A percentile compares a stretch with the other conserved stretches of the same genome.
These are phyloP conservation scores for Acrocera orbiculus DNA, from an alignment of 2,888 invertebrate genomes.

Conservation along the genomic window DNA sequence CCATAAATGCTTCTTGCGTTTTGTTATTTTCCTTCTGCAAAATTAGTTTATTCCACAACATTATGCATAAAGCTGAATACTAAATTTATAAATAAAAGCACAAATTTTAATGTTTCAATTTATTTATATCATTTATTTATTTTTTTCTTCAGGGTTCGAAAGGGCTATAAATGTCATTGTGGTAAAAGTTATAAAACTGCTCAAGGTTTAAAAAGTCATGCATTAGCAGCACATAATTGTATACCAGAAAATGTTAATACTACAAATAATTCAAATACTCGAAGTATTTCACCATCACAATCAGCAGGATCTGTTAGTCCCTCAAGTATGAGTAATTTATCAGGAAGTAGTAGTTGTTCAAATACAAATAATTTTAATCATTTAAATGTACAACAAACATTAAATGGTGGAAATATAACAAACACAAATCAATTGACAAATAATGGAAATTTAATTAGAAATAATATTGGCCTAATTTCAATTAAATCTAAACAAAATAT, in stretches of 20 bases:
- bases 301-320: conserved; percentile 30
- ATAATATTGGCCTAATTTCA: conserved; percentile 30
- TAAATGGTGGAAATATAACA: no score
- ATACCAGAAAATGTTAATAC: conserved; percentile 15
- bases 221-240: conserved; percentile 30
- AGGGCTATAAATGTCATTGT: conserved; percentile 67
- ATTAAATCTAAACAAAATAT: conserved; percentile 25
- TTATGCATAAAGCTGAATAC: no score
- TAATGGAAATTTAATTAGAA: conserved; percentile 24
- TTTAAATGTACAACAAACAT: conserved; percentile 2
- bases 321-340: conserved; percentile 31
- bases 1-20: no score
- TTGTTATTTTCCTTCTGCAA: no score
- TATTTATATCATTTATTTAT: conserved; percentile 5
- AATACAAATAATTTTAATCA: conserved; percentile 7
- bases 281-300: conserved; percentile 30
- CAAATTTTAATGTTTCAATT: neutral
- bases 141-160: conserved; percentile 44
- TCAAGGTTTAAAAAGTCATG: conserved; percentile 60
- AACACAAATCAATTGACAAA: conserved; percentile 12
- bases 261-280: conserved; percentile 7
- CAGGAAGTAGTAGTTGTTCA: conserved; percentile 21
- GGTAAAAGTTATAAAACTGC: conserved; percentile 72
- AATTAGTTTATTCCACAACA: no score
- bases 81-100: neutral